These are phyloP conservation scores for Notocelia uddmanniana DNA, from an alignment of 2,888 invertebrate species.

Conservation along the genomic window DNA sequence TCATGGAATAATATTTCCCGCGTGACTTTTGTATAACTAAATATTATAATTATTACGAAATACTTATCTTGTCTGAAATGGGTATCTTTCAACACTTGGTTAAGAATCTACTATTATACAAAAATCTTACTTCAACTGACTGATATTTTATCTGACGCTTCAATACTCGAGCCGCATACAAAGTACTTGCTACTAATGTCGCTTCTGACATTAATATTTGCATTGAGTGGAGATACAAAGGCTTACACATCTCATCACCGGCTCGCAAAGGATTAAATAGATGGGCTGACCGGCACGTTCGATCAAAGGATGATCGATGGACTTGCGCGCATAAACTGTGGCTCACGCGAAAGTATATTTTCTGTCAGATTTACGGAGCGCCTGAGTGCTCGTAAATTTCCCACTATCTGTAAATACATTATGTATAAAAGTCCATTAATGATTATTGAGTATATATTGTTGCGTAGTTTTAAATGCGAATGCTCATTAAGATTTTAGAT, in stretches of 20 bases:
- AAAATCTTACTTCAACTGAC: neutral
- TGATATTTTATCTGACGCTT: neutral
- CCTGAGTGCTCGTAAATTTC: constrained; percentile 45
- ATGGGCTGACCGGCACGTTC: constrained; percentile 52
- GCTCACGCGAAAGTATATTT: constrained; percentile 43
- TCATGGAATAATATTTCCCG: too few relatives aligned
- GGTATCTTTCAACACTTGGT: too few relatives aligned
- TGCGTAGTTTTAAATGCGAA: constrained; percentile 36
- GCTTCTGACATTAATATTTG: constrained; percentile 38
- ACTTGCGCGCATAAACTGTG: constrained; percentile 36
- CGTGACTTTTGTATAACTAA: too few relatives aligned
- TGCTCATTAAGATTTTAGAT: constrained; percentile 38
- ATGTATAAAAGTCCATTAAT: constrained; percentile 43
- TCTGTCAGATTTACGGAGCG: constrained; percentile 45
- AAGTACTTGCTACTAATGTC: constrained; percentile 6
- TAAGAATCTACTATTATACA: too few relatives aligned
- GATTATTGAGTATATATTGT: constrained; percentile 42
- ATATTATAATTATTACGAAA: too few relatives aligned
- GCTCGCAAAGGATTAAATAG: constrained; percentile 43
- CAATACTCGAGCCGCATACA: neutral
- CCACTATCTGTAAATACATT: constrained; percentile 43
- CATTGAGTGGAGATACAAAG: constrained; percentile 26
- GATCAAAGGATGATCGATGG: constrained; percentile 66
- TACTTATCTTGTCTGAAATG: too few relatives aligned
- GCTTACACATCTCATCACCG: constrained; percentile 40